A percentile compares a stretch with the other conserved stretches of the same genome.
These are phyloP conservation scores for Orchesella cincta DNA, from an alignment of 1,140 invertebrate genomes.

Conservation along the genomic window DNA sequence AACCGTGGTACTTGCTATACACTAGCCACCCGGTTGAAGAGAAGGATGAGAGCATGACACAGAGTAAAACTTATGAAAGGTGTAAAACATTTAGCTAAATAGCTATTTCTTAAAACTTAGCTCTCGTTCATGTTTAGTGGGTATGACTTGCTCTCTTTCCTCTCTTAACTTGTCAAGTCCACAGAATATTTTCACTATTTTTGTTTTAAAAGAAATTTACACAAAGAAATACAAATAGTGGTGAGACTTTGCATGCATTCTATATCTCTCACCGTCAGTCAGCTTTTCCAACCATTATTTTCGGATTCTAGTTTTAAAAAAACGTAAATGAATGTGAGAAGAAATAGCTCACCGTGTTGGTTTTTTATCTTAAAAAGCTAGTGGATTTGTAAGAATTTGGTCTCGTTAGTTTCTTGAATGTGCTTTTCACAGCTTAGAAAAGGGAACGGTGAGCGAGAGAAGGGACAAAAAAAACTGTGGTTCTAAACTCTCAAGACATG, in stretches of 20 bases:
- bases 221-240: too few relatives aligned
- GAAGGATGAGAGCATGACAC: too few relatives aligned
- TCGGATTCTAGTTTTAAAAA: not conserved
- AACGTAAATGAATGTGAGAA: not conserved
- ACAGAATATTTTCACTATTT: not conserved
- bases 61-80: too few relatives aligned
- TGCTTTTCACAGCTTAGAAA: not conserved
- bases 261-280: too few relatives aligned
- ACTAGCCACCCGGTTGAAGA: too few relatives aligned
- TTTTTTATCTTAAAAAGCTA: not conserved
- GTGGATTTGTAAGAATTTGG: conserved; percentile 11
- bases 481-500: not conserved
- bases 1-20: too few relatives aligned
- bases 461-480: not conserved
- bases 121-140: too few relatives aligned
- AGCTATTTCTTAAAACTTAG: not conserved
- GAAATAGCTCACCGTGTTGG: not conserved
- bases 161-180: not conserved
- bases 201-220: not conserved
- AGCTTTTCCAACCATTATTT: not conserved
- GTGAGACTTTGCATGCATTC: too few relatives aligned
- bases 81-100: conserved; percentile 23
- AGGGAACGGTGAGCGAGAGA: not conserved
- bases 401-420: conserved; percentile 6
- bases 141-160: too few relatives aligned